Evolutionary conservation across 1,140 invertebrate genomes (phyloP).

Genomic region (Ctenoplectra terminalis): DNA sequence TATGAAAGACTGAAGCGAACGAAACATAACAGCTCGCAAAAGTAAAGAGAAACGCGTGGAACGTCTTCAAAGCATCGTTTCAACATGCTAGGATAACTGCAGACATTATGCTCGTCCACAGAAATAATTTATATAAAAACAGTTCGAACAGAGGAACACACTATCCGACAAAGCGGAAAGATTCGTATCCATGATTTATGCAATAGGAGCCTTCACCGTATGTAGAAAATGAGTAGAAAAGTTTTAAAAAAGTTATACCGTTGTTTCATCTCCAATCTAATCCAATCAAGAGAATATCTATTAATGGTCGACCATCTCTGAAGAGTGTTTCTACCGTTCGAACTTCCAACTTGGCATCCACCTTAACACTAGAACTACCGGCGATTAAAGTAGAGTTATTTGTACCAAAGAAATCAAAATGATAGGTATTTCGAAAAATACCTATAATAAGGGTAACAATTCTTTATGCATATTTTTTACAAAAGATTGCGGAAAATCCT

Average conservation of each 20-base stretch:
- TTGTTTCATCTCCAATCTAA: conserved; percentile 5
- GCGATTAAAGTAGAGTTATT: too few relatives aligned
- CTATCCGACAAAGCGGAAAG: too few relatives aligned
- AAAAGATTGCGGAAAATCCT: too few relatives aligned
- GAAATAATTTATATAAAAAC: background rate
- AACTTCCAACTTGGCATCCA: background rate
- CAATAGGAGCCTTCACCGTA: too few relatives aligned
- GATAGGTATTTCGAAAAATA: too few relatives aligned
- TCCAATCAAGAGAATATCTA: background rate
- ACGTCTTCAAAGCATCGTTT: background rate
- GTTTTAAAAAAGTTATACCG: too few relatives aligned
- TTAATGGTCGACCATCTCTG: conserved; percentile 13
- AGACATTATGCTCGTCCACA: background rate
- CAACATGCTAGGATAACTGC: background rate
- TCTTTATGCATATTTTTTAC: too few relatives aligned
- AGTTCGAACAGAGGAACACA: background rate
- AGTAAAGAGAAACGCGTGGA: background rate
- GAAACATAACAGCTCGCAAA: background rate
- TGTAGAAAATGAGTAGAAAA: too few relatives aligned
- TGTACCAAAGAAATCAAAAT: too few relatives aligned
- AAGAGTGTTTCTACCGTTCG: background rate
- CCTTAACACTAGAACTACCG: too few relatives aligned
- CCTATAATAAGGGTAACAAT: too few relatives aligned
- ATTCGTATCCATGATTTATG: background rate
- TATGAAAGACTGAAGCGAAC: background rate